Percentiles rank a stretch among this genome's conserved stretches.
These are phyloP conservation scores for Hemicrepidius hirtus DNA, from an alignment of 2,888 invertebrate genomes.

Conservation along the genomic window DNA sequence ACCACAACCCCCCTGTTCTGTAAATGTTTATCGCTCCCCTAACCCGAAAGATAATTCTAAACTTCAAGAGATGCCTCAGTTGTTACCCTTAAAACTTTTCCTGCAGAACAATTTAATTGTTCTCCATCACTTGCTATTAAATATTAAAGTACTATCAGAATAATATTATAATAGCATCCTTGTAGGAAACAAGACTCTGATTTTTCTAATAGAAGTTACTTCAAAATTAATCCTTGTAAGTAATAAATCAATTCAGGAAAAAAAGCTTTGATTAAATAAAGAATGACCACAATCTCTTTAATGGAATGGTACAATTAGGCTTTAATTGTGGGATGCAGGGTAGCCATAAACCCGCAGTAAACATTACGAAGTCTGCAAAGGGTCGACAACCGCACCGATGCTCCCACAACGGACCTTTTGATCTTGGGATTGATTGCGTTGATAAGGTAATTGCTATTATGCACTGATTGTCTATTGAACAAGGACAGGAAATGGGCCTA, in stretches of 20 bases:
- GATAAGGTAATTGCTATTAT: slow-evolving; percentile 57
- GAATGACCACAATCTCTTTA: slow-evolving; percentile 17
- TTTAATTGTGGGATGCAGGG: slow-evolving; percentile 25
- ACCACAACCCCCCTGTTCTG: no score
- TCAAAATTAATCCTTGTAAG: no score
- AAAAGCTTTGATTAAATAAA: slow-evolving; percentile 11
- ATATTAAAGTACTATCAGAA: neutral
- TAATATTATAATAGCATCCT: no score
- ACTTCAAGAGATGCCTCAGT: neutral
- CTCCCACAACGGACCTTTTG: slow-evolving; percentile 57
- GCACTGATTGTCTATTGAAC: slow-evolving; percentile 35
- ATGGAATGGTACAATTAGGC: slow-evolving; percentile 24
- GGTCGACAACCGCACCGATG: slow-evolving; percentile 46
- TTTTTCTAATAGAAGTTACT: no score
- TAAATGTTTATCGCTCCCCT: no score
- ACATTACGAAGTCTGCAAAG: slow-evolving; percentile 20
- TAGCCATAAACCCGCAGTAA: slow-evolving; percentile 27
- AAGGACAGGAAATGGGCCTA: slow-evolving; percentile 18
- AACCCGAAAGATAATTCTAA: neutral
- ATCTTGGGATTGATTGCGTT: slow-evolving; percentile 56
- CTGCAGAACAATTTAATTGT: neutral
- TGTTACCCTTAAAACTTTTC: neutral
- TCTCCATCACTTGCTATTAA: slow-evolving; percentile 3
- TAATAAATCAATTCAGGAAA: slow-evolving; percentile 1
- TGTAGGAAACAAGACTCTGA: no score